Conservation (phyloP, 2,113 vertebrate genomes). For the Numida meleagris region DNA sequence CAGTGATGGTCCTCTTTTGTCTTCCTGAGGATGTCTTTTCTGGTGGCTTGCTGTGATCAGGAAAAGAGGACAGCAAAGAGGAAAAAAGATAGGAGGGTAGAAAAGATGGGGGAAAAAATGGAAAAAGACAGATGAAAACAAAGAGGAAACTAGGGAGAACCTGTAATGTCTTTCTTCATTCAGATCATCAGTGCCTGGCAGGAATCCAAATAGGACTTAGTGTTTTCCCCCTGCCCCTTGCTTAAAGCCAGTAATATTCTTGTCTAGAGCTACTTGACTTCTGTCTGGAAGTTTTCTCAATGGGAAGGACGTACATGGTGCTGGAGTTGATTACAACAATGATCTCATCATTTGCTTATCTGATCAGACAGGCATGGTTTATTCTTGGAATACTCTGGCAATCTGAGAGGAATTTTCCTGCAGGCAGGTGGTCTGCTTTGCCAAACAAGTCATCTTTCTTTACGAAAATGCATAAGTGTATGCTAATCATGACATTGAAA, state of each 20-base stretch:
- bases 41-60: neutral
- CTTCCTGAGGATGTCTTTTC: neutral
- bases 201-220: neutral
- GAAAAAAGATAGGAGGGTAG: neutral
- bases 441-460: neutral
- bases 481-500: neutral
- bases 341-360: neutral
- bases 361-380: conserved; percentile 7
- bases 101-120: neutral
- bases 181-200: neutral
- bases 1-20: neutral
- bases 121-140: neutral
- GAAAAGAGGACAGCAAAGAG: neutral
- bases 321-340: neutral
- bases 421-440: neutral
- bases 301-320: neutral
- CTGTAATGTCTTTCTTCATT: neutral
- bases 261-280: neutral
- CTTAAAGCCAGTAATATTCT: neutral
- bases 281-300: neutral
- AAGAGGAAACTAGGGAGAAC: neutral
- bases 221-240: neutral
- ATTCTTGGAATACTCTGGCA: neutral
- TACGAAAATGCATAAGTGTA: neutral
- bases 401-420: neutral